Base-by-base conservation (phyloP, 2,797 vertebrate genomes). In the Pogonophryne albipinna region DNA sequence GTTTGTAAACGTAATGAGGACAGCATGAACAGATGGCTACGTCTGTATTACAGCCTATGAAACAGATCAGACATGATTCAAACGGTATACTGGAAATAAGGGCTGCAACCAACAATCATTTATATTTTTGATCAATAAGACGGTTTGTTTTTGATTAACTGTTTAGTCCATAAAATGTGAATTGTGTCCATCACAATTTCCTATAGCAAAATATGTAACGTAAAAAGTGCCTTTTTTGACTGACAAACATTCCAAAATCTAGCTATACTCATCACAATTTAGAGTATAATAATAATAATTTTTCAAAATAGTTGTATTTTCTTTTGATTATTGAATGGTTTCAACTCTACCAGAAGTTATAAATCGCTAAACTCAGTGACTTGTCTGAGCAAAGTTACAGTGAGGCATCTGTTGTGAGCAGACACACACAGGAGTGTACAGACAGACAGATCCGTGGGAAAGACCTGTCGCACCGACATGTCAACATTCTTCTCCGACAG, bases 401-500 rank as follows among this genome's bases (percentile, higher is more conserved):
- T 67, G 12, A 42, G 17, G 19, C 16, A 46, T 69, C 44, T 62
- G 78, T 77, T 80, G 63, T 77, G 63, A 70, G 61, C 61, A 63
- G 58, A 72, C 55, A 52, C 10, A 58, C 31, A 51, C 42, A 75
- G 62, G 55, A 71, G 51, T 17, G 55, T 7, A 72, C 19, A 62
- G 71, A 75, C 69, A 69, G 58, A 80, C 62, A 19, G 79, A 79
- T 66, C 81, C 60, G 82, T 91, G 87, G 90, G 89, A 92, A 85
- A 79, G 38, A 61, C 65, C 68, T 76, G 71, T 85, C 75, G n/a
- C 85, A 85, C 87, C 38, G 58, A 73, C 77, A 75, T 78, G 85
- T 82, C 80, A 84, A 83, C 83, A 91, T 91, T 92, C 89, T 78
- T 83, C 50, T 62, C 74, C 66, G 81, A 81, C 83, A 76, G 84